Evolutionary conservation across 2,888 invertebrate species (phyloP).

Genomic region (Sphinx pinastri): DNA sequence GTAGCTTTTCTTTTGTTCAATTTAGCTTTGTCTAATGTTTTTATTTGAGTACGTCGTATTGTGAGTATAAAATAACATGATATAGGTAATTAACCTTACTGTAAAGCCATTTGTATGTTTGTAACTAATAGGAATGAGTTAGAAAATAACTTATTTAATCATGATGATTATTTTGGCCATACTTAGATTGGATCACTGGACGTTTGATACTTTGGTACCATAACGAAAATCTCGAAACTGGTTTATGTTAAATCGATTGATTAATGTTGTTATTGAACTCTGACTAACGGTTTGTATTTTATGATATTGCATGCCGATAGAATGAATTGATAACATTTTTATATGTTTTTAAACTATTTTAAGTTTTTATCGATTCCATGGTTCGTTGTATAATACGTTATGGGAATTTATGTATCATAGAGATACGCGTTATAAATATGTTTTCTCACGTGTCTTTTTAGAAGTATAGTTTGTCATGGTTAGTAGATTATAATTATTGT

Average conservation of each 20-base stretch:
- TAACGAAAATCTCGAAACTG: background rate
- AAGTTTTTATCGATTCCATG: background rate
- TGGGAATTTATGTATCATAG: background rate
- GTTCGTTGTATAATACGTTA: background rate
- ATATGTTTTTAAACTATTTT: background rate
- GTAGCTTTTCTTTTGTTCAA: constrained; percentile 24
- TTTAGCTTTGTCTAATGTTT: background rate
- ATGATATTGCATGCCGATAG: constrained; percentile 1
- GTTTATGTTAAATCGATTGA: constrained; percentile 15
- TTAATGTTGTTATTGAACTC: constrained; percentile 17
- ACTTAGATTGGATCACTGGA: no score
- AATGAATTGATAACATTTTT: constrained; percentile 10
- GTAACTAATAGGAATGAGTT: no score
- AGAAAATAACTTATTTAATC: no score
- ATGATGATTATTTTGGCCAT: no score
- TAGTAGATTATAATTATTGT: background rate
- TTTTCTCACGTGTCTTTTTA: background rate
- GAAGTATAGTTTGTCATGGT: background rate
- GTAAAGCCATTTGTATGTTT: no score
- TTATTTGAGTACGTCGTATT: background rate
- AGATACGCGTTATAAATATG: background rate
- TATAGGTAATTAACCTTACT: no score
- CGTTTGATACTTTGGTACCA: background rate
- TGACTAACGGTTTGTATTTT: constrained; percentile 11
- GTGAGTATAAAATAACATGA: background rate